Evolutionary conservation across 2,797 vertebrate genomes (phyloP), one percentile per base, ranked within the genome.

Genomic region (Sorex maritimensis): DNA sequence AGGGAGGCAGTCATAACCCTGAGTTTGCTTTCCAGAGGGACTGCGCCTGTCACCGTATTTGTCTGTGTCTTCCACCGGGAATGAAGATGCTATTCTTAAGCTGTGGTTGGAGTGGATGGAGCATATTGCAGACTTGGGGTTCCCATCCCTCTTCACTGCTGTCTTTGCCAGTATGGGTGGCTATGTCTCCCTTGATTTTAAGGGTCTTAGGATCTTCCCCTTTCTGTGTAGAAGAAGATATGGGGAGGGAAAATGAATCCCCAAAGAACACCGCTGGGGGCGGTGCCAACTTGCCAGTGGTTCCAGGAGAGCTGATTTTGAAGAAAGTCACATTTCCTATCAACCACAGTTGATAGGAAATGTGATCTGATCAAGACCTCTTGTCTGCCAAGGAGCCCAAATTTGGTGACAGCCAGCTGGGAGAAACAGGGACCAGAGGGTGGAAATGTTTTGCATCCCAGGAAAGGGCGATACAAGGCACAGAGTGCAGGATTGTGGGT

Each of bases 331-430:
- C 69, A 80, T 44, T 44, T 44, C 41, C 41, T 61, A 68, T 78
- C 30, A 24, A 19, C 52, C 69, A 41, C 12, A 13, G 46, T 81
- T 68, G 46, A 34, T 5, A 75, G 63, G 34, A 26, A 44, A 46
- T 26, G 34, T 34, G 34, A 34, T 34, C 79, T 95, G 93, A 71
- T 91, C 81, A 78, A 46, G 71, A 8, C 81, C 87, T 96, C 94
- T 83, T 96, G 95, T 94, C 90, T 95, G 92, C 1, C 92, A 94
- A 24, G 77, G 93, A 91, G 26, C 21, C 73, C 86, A 46, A 58
- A 46, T 41, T 75, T 6, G 6, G 23, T 52, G 0, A 30, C 38
- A 77, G 34, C 72, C 9, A 0, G 41, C 67, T 61, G 21, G 58
- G 55, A 44, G 58, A 17, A 67, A 44, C n/a, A 12, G 30, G 65